Evolutionary conservation across 1,140 invertebrate genomes (phyloP).

Genomic region (Drosophila gunungcola): DNA sequence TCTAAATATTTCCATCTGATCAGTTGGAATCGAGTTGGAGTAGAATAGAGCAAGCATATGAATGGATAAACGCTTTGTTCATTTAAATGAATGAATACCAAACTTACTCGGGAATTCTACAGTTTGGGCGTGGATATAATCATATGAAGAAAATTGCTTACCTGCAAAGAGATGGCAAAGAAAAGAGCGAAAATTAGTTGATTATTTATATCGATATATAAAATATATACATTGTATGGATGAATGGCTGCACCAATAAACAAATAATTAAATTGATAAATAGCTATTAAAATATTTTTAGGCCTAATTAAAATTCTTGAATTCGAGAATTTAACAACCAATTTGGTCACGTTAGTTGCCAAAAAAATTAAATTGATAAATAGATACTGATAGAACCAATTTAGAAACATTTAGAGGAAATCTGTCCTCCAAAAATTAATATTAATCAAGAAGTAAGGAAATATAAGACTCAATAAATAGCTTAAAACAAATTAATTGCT

Average conservation of each 20-base stretch:
- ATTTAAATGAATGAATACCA: slow-evolving; percentile 2
- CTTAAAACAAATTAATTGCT: too few relatives aligned
- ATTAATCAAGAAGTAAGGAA: too few relatives aligned
- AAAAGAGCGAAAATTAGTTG: slow-evolving; percentile 22
- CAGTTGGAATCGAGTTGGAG: slow-evolving; percentile 10
- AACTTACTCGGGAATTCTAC: slow-evolving; percentile 21
- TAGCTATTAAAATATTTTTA: slow-evolving; percentile 19
- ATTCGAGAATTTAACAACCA: too few relatives aligned
- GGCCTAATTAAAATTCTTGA: background rate
- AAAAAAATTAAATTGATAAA: too few relatives aligned
- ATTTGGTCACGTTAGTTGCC: background rate
- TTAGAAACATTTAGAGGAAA: too few relatives aligned
- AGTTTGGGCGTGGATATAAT: background rate
- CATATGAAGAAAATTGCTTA: slow-evolving; percentile 38
- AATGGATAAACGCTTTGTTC: background rate
- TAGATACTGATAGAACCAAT: too few relatives aligned
- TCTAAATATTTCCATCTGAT: slow-evolving; percentile 11
- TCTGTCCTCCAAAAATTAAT: too few relatives aligned
- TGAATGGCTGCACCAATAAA: slow-evolving; percentile 12
- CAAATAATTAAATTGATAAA: slow-evolving; percentile 22
- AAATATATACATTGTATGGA: background rate
- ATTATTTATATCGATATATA: slow-evolving; percentile 6
- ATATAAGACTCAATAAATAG: too few relatives aligned
- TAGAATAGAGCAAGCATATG: background rate
- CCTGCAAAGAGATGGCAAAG: slow-evolving; percentile 46